Percentiles rank a stretch among this genome's conserved stretches.
Conservation (phyloP, 2,888 invertebrate genomes). For the Lydus trimaculatus region DNA sequence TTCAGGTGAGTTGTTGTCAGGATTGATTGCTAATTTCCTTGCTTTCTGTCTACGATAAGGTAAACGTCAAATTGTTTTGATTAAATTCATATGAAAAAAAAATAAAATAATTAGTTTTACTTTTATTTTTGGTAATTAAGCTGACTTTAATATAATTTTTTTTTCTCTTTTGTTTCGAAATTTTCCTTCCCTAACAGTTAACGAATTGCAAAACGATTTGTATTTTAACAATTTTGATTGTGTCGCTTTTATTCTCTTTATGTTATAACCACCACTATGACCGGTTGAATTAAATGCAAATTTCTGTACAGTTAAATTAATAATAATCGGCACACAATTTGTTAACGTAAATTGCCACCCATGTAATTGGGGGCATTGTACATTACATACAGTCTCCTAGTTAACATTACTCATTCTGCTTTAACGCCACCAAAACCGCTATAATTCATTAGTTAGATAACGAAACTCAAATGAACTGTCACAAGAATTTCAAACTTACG, state of each 20-base stretch:
- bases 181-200: background rate
- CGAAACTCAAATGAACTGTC: conserved; percentile 34
- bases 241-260: background rate
- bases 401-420: conserved; percentile 50
- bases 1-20: conserved; percentile 45
- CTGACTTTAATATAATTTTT: background rate
- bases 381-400: conserved; percentile 49
- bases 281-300: conserved; percentile 21
- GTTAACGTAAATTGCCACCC: conserved; percentile 55
- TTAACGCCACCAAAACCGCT: conserved; percentile 35
- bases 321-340: conserved; percentile 59
- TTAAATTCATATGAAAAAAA: too few species aligned
- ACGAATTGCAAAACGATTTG: background rate
- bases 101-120: too few species aligned
- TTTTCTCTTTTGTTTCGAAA: background rate
- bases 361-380: conserved; percentile 54
- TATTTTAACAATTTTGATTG: background rate
- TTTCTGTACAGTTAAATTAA: conserved; percentile 51
- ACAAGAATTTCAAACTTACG: background rate
- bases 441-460: conserved; percentile 47
- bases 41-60: conserved; percentile 17
- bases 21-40: conserved; percentile 27
- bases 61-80: background rate
- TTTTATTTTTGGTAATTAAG: background rate
- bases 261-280: background rate